Percentiles rank a stretch among this genome's conserved stretches.
Evolutionary conservation across 2,888 invertebrate species (phyloP).

Genomic region (Caenorhabditis sinica): DNA sequence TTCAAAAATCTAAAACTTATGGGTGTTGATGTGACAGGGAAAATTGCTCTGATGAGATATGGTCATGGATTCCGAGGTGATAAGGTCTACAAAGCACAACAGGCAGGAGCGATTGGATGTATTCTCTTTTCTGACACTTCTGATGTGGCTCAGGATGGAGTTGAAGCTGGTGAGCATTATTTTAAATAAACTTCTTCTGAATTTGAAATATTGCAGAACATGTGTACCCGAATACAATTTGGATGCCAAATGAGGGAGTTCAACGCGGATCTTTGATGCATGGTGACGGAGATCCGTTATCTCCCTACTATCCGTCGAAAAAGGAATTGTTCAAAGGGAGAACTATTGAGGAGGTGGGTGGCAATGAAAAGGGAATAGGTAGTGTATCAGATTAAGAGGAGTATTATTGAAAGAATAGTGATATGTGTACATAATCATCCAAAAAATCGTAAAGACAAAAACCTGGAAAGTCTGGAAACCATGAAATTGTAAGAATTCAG

Average conservation of each 20-base stretch:
- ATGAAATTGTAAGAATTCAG: no score
- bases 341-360: constrained; percentile 72
- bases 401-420: no score
- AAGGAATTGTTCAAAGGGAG: constrained; percentile 81
- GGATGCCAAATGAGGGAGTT: constrained; percentile 85
- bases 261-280: constrained; percentile 85
- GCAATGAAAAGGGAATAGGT: constrained; percentile 6
- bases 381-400: no score
- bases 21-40: constrained; percentile 82
- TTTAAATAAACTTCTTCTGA: background rate
- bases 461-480: no score
- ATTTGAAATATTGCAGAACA: constrained; percentile 61
- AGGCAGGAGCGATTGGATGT: constrained; percentile 83
- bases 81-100: constrained; percentile 83
- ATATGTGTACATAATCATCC: no score
- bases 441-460: no score
- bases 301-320: constrained; percentile 85
- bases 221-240: constrained; percentile 85
- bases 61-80: constrained; percentile 85
- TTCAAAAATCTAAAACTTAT: constrained; percentile 78
- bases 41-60: constrained; percentile 85
- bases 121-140: constrained; percentile 83
- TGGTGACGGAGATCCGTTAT: constrained; percentile 85
- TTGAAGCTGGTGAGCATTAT: constrained; percentile 73
- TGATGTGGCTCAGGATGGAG: constrained; percentile 80